Evolutionary conservation across 2,113 vertebrate genomes (phyloP).

Genomic region (Tichodroma muraria): DNA sequence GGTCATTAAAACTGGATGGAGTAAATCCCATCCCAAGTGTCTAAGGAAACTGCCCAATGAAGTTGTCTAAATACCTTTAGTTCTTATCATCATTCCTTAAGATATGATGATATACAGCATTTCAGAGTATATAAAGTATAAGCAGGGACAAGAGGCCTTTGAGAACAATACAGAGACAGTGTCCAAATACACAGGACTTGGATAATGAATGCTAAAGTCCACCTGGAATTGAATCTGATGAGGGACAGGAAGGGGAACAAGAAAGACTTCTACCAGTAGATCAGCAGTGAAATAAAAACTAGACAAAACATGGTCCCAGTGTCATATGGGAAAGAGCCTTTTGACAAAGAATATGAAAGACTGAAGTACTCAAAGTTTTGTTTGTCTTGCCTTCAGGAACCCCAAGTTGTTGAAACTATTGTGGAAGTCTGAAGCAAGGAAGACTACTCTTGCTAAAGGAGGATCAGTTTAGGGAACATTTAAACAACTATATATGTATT

Average conservation of each 20-base stretch:
- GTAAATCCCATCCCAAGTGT: background rate
- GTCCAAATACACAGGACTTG: background rate
- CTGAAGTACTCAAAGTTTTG: background rate
- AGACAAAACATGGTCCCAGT: background rate
- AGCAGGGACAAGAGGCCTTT: background rate
- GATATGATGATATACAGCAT: background rate
- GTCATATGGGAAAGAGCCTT: background rate
- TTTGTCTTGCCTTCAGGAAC: background rate
- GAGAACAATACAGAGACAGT: background rate
- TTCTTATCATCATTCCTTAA: background rate
- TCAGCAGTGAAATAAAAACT: background rate
- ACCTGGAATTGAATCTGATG: background rate
- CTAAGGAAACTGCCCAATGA: background rate
- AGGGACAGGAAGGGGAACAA: background rate
- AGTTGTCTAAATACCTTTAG: background rate
- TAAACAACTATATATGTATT: too few species aligned
- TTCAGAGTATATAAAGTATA: background rate
- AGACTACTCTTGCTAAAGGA: background rate
- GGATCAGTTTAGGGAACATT: background rate
- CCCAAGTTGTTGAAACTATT: background rate
- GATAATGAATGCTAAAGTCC: background rate
- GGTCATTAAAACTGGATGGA: background rate
- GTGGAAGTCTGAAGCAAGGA: background rate
- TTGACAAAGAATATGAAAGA: background rate
- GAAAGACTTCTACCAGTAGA: background rate